Evolutionary conservation across 2,888 invertebrate genomes (phyloP).

Genomic region (Alloscopus bannaensis): DNA sequence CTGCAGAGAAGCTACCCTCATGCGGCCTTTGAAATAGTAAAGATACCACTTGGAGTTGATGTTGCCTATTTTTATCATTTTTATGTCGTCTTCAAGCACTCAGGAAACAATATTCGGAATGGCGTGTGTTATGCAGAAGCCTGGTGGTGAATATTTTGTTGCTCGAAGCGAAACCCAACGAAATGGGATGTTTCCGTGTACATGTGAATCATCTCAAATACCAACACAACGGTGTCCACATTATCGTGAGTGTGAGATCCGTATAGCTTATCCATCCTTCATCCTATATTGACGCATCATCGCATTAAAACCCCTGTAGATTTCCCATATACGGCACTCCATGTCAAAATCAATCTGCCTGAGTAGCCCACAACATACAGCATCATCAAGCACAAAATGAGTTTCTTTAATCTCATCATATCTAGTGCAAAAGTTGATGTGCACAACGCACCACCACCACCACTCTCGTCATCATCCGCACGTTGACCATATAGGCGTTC

Average conservation of each 20-base stretch:
- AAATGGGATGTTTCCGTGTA: conserved; percentile 9
- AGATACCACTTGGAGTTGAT: background rate
- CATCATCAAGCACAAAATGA: conserved; percentile 46
- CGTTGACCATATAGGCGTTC: conserved; percentile 2
- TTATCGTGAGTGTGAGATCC: background rate
- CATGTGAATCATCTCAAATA: too few species aligned
- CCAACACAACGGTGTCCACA: too few species aligned
- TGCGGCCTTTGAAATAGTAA: background rate
- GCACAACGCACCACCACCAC: conserved; percentile 5
- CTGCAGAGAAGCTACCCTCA: too few species aligned
- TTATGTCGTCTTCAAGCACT: conserved; percentile 24
- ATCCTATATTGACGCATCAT: conserved; percentile 3
- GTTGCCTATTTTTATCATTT: conserved; percentile 1
- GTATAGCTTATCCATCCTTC: conserved; percentile 2
- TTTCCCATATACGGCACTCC: conserved; percentile 65
- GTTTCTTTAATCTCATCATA: conserved; percentile 47
- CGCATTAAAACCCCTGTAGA: conserved; percentile 39
- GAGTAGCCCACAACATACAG: conserved; percentile 54
- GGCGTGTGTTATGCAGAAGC: too few species aligned
- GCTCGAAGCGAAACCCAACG: background rate
- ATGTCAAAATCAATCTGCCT: conserved; percentile 69
- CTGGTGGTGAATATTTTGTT: conserved; percentile 11
- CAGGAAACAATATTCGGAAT: conserved; percentile 38
- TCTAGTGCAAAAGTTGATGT: conserved; percentile 20
- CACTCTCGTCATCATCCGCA: conserved; percentile 12